Conservation (phyloP, 2,888 invertebrate genomes). For the Lamellibrachia columna region DNA sequence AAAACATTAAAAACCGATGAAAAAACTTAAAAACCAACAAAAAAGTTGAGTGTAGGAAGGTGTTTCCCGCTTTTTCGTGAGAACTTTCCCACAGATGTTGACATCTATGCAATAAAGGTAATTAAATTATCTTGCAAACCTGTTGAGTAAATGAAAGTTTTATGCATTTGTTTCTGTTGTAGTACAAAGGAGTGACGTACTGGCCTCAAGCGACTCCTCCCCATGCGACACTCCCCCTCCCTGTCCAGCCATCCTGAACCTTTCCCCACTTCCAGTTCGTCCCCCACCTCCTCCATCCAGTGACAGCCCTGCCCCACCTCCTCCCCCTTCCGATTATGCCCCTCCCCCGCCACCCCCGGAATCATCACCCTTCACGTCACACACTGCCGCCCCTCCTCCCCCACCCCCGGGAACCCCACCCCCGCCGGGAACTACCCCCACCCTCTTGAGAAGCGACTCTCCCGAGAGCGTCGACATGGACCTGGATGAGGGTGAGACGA, state of each 20-base stretch:
- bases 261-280: background rate
- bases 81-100: too few species aligned
- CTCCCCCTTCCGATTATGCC: background rate
- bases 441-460: background rate
- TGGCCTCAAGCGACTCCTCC: background rate
- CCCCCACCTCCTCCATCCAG: slow-evolving; percentile 18
- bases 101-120: background rate
- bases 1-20: too few species aligned
- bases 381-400: background rate
- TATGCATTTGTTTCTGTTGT: background rate
- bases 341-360: background rate
- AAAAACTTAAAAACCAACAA: too few species aligned
- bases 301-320: background rate
- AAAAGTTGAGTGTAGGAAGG: too few species aligned
- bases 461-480: background rate
- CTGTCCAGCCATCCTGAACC: background rate
- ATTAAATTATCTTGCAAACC: background rate
- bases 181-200: background rate
- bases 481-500: background rate
- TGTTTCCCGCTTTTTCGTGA: too few species aligned
- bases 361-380: background rate
- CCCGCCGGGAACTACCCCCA: background rate
- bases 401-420: background rate
- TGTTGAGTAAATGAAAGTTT: background rate
- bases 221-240: background rate